A percentile compares a stretch with the other conserved stretches of the same genome.
Conservation (phyloP, 2,888 invertebrate species). For the Tetranychus piercei region DNA sequence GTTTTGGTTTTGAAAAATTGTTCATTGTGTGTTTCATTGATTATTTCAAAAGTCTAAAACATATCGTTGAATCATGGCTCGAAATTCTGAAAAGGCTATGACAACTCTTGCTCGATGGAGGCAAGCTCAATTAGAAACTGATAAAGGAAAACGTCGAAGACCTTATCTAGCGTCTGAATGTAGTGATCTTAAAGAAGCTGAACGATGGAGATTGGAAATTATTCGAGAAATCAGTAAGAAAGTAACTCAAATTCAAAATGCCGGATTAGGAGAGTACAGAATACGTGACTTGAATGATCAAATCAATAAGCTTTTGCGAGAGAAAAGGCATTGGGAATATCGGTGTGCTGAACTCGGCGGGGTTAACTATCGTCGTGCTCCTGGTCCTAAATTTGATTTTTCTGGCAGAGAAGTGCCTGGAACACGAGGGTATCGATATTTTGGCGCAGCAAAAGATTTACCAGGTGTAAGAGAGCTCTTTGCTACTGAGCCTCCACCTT, state of each 20-base stretch:
- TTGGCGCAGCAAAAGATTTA: constrained; percentile 90
- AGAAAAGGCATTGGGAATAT: constrained; percentile 94
- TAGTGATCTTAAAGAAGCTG: constrained; percentile 69
- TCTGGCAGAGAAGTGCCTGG: constrained; percentile 93
- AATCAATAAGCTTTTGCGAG: constrained; percentile 86
- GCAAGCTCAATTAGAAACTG: constrained; percentile 77
- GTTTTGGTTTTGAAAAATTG: neutral
- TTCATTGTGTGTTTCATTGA: neutral
- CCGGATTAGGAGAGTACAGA: constrained; percentile 95
- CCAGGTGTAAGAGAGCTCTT: constrained; percentile 94
- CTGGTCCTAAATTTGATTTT: constrained; percentile 79
- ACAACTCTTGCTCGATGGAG: constrained; percentile 96
- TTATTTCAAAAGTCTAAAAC: neutral
- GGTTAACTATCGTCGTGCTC: constrained; percentile 54
- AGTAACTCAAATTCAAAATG: constrained; percentile 96
- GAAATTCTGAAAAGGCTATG: constrained; percentile 95
- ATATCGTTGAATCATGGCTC: constrained; percentile 41
- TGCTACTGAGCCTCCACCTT: constrained; percentile 79
- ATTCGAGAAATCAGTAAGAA: constrained; percentile 93
- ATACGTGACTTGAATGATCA: constrained; percentile 96
- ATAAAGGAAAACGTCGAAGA: constrained; percentile 47
- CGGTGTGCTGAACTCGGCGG: constrained; percentile 88
- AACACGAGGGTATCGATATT: constrained; percentile 94
- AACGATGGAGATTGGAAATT: constrained; percentile 90
- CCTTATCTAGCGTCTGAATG: constrained; percentile 91